Conservation (phyloP, 2,888 invertebrate genomes). For the Thera obeliscata region DNA sequence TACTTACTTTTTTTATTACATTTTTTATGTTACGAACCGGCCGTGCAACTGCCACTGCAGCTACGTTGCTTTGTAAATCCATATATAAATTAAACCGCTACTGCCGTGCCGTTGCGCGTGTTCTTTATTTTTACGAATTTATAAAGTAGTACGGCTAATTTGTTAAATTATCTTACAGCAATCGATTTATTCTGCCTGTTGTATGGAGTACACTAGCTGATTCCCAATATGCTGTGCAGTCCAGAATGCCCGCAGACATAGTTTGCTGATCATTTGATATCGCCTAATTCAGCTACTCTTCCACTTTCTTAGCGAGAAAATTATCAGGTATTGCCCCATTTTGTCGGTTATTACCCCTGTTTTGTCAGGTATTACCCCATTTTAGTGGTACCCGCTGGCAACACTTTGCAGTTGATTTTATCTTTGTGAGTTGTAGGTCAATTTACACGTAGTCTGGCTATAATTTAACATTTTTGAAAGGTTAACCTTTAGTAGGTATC, state of each 20-base stretch:
- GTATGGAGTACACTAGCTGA: slow-evolving; percentile 3
- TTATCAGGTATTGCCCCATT: slow-evolving; percentile 34
- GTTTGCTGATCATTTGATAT: slow-evolving; percentile 49
- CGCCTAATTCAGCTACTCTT: slow-evolving; percentile 54
- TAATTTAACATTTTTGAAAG: slow-evolving; percentile 24
- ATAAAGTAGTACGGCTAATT: too few relatives aligned
- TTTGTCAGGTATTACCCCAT: slow-evolving; percentile 21
- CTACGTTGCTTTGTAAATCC: too few relatives aligned
- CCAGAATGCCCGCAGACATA: slow-evolving; percentile 45
- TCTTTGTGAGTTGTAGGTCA: slow-evolving; percentile 28
- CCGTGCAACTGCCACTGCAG: too few relatives aligned
- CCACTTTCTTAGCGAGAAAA: slow-evolving; percentile 40
- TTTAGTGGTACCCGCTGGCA: slow-evolving; percentile 26
- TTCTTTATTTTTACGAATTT: too few relatives aligned
- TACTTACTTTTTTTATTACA: too few relatives aligned
- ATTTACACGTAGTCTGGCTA: slow-evolving; percentile 23
- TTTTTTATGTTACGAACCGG: too few relatives aligned
- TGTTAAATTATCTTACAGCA: too few relatives aligned
- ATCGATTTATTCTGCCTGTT: neutral
- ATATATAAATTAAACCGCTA: too few relatives aligned
- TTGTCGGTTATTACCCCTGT: slow-evolving; percentile 25
- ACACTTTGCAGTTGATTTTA: slow-evolving; percentile 25
- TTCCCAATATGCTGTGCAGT: slow-evolving; percentile 5
- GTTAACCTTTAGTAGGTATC: neutral
- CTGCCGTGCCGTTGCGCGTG: too few relatives aligned